Base-by-base conservation (phyloP, 1,140 invertebrate genomes). In the Planococcus citri region DNA sequence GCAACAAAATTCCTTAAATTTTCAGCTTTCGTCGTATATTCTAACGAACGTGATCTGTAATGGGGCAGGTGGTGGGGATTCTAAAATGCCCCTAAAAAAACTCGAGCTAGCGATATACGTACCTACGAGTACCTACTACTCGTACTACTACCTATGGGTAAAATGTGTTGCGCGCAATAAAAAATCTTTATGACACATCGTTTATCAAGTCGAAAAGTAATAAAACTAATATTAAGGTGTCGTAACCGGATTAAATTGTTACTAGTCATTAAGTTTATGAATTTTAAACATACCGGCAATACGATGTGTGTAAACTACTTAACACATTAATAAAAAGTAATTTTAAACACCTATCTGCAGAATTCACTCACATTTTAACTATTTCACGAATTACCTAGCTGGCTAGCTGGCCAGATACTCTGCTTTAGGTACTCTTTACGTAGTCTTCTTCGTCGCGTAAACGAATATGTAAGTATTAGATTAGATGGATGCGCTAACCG, bases 241-340 rank as follows among this genome's bases (percentile, higher is more conserved):
- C n/a, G 41, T 51, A 51, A 51, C 41, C 41, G 41, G 41, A 51
- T 51, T 51, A 51, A 51, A 51, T 51, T 51, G 41, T 51, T 51
- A 51, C 41, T 51, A 51, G 41, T 51, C 41, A 51, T 51, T 51
- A 51, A 51, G n/a, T 51, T 51, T 51, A 51, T 51, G 41, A 51
- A 51, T 51, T 51, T 51, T 51, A 51, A 51, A 51, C 41, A 51
- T 51, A 51, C 41, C 41, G 41, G 41, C 41, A 51, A 51, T 51
- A 51, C 41, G 41, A 51, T 51, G 41, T 51, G 41, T 51, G 17
- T 51, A 51, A 51, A 51, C 41, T 51, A 51, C 41, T 51, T 51
- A 51, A 51, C 41, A 51, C 41, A 51, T 51, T 51, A 51, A 51
- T 51, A 51, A 51, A 51, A 51, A 17, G 41, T 51, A 51, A 51